Evolutionary conservation across 1,140 invertebrate species (phyloP).

Genomic region (Proales similis): DNA sequence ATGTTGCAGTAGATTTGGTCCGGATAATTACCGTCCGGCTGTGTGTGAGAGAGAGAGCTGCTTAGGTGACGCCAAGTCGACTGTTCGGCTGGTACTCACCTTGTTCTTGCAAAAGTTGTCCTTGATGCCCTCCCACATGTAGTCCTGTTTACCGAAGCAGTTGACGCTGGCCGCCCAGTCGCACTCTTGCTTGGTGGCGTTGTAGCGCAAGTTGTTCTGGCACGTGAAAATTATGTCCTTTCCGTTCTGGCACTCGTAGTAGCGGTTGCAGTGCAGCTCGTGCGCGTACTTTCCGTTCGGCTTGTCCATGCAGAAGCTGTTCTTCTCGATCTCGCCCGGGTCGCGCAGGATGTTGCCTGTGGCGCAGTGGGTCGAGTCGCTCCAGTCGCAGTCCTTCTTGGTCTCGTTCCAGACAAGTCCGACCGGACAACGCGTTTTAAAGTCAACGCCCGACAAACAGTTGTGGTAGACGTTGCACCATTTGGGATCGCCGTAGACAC

Average conservation of each 20-base stretch:
- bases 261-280: slow-evolving; percentile 37
- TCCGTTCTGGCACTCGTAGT: slow-evolving; percentile 37
- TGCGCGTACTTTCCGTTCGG: slow-evolving; percentile 37
- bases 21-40: slow-evolving; percentile 38
- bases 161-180: slow-evolving; percentile 38
- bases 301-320: slow-evolving; percentile 28
- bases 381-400: slow-evolving; percentile 36
- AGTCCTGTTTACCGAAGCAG: slow-evolving; percentile 37
- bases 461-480: slow-evolving; percentile 37
- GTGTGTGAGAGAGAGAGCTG: neutral
- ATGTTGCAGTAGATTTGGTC: slow-evolving; percentile 37
- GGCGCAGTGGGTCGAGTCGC: slow-evolving; percentile 28
- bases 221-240: slow-evolving; percentile 36
- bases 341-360: slow-evolving; percentile 25
- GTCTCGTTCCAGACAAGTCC: slow-evolving; percentile 34
- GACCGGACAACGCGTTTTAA: slow-evolving; percentile 34
- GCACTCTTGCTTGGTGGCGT: slow-evolving; percentile 21
- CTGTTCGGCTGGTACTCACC: slow-evolving; percentile 4
- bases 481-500: slow-evolving; percentile 30
- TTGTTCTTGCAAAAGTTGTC: slow-evolving; percentile 34
- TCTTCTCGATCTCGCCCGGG: slow-evolving; percentile 10
- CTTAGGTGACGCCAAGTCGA: neutral
- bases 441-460: slow-evolving; percentile 35
- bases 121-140: slow-evolving; percentile 38
- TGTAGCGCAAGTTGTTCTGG: slow-evolving; percentile 37